A percentile compares a stretch with the other conserved stretches of the same genome.
Evolutionary conservation across 1,140 invertebrate species (phyloP).

Genomic region (Varroa destructor): DNA sequence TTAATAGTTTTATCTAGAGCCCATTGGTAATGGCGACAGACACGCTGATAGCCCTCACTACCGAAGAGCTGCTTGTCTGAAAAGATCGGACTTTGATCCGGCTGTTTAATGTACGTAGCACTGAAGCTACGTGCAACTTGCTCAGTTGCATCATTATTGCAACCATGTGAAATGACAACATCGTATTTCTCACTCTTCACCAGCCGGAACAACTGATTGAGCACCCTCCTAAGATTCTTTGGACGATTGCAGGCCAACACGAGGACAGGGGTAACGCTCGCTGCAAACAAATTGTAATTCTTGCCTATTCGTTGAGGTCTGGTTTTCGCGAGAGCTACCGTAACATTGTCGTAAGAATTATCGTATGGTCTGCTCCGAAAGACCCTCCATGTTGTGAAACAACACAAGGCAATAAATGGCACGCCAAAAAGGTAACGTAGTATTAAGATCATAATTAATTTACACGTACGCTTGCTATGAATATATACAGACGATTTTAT

Average conservation of each 20-base stretch:
- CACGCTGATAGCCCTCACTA: conserved; percentile 91
- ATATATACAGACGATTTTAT: no score
- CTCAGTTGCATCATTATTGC: neutral
- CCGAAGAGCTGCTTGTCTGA: conserved; percentile 74
- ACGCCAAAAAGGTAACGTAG: no score
- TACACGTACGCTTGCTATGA: no score
- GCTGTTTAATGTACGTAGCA: conserved; percentile 51
- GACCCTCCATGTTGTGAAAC: no score
- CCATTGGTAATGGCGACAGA: conserved; percentile 89
- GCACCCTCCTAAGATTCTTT: neutral
- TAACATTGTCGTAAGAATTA: no score
- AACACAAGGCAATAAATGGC: no score
- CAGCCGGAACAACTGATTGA: neutral
- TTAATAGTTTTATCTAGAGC: conserved; percentile 84
- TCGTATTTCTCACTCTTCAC: neutral
- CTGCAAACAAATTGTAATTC: no score
- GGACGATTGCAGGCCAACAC: conserved; percentile 8
- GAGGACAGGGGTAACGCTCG: neutral
- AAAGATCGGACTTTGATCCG: conserved; percentile 71
- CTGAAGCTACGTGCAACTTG: neutral
- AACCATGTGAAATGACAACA: neutral
- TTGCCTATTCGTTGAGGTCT: no score
- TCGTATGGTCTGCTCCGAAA: no score
- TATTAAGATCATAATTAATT: no score
- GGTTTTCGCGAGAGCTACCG: no score